These are phyloP conservation scores for Rhizoglyphus robini DNA, from an alignment of 1,140 invertebrate genomes.

Conservation along the genomic window DNA sequence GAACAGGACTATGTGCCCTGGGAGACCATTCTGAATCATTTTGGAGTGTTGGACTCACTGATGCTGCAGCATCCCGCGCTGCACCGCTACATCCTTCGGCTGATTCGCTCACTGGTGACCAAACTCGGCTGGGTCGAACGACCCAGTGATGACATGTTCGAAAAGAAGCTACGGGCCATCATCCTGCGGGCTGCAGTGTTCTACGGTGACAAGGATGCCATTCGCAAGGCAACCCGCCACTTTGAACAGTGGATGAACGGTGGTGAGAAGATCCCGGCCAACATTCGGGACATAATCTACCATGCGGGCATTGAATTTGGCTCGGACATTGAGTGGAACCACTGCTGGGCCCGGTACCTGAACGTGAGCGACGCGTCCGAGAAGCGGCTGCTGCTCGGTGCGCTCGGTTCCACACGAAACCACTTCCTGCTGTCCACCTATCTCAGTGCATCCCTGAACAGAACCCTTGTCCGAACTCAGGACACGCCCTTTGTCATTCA, in stretches of 20 bases:
- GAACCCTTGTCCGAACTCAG: constrained; percentile 47
- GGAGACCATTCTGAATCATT: constrained; percentile 52
- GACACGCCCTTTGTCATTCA: constrained; percentile 53
- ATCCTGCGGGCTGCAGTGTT: constrained; percentile 46
- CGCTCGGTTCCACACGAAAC: constrained; percentile 53
- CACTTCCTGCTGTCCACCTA: constrained; percentile 54
- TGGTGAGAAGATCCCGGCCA: constrained; percentile 42
- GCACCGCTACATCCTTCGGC: constrained; percentile 44
- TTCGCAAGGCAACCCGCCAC: constrained; percentile 44
- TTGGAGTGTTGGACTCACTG: constrained; percentile 50
- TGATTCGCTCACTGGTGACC: constrained; percentile 46
- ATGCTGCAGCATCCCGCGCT: constrained; percentile 49
- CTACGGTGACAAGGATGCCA: constrained; percentile 46
- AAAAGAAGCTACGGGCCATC: constrained; percentile 44
- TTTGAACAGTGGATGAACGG: constrained; percentile 49
- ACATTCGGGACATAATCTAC: constrained; percentile 58
- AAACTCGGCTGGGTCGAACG: constrained; percentile 50
- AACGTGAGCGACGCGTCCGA: constrained; percentile 49
- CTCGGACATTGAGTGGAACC: constrained; percentile 53
- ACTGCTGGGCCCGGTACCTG: constrained; percentile 55
- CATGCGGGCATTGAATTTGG: constrained; percentile 55
- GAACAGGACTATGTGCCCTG: constrained; percentile 60
- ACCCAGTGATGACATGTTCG: constrained; percentile 43
- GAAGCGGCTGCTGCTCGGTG: constrained; percentile 48
- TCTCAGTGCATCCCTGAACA: constrained; percentile 47